Percentiles rank a stretch among this genome's conserved stretches.
These are phyloP conservation scores for Empidonax alnorum DNA, from an alignment of 2,113 vertebrate genomes.

Conservation along the genomic window DNA sequence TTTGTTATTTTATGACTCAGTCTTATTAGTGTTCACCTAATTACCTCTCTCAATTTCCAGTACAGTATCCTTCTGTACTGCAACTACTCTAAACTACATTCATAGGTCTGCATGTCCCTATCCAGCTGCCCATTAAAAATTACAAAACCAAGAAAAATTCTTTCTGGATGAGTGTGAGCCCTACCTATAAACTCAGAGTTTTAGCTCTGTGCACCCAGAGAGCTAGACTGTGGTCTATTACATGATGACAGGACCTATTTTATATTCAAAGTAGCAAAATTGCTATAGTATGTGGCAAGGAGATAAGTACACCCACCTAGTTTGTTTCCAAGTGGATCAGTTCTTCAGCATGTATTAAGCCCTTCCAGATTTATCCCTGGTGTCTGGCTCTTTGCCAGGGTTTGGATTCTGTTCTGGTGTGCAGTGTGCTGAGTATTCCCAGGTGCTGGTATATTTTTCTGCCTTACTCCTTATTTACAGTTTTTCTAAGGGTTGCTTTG, in stretches of 20 bases:
- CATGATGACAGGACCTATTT: constrained; percentile 50
- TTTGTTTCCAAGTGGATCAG: constrained; percentile 57
- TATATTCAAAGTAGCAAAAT: constrained; percentile 60
- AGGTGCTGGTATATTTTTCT: constrained; percentile 75
- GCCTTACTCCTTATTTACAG: constrained; percentile 77
- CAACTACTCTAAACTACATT: background rate
- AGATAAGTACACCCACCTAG: constrained; percentile 68
- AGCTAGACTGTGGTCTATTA: background rate
- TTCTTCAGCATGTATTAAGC: constrained; percentile 66
- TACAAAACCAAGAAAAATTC: background rate
- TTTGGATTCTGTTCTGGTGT: constrained; percentile 65
- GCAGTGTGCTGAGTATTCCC: constrained; percentile 77
- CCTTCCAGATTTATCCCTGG: constrained; percentile 73
- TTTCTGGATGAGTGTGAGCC: background rate
- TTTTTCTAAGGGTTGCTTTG: constrained; percentile 75
- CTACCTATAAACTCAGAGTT: background rate
- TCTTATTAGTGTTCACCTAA: background rate
- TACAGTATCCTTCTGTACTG: background rate
- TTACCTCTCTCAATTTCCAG: constrained; percentile 3
- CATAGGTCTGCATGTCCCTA: background rate
- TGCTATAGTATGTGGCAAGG: constrained; percentile 58
- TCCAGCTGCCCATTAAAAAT: background rate
- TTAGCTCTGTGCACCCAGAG: background rate
- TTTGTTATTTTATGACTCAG: constrained; percentile 61
- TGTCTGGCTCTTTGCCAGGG: constrained; percentile 71